Percentiles rank a stretch among this genome's conserved stretches.
Conservation (phyloP, 2,113 vertebrate genomes). For the Bos javanicus region DNA sequence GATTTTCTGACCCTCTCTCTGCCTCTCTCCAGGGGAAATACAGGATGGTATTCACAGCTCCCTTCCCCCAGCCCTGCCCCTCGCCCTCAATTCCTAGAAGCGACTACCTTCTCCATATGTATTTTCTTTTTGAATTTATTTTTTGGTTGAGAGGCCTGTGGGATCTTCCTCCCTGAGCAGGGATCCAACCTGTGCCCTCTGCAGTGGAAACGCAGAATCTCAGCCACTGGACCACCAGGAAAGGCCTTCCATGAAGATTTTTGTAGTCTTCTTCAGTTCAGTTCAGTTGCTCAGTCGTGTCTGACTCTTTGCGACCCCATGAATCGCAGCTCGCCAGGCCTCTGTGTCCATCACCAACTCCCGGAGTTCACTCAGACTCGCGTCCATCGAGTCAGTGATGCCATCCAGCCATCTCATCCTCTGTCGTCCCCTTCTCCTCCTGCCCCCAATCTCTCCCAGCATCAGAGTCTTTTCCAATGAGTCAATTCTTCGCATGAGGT, state of each 20-base stretch:
- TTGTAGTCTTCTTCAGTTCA: background rate
- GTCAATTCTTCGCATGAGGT: too few species aligned
- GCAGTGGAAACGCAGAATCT: background rate
- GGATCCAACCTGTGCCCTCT: background rate
- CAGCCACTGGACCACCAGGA: background rate
- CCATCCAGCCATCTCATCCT: too few species aligned
- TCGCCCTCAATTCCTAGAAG: background rate
- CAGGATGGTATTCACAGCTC: accelerated
- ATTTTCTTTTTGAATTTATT: background rate
- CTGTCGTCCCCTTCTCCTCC: too few species aligned
- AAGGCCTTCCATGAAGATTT: background rate
- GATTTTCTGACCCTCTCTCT: background rate
- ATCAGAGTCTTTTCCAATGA: too few species aligned
- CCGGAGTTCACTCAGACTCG: too few species aligned
- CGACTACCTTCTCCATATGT: accelerated
- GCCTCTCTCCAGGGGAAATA: background rate
- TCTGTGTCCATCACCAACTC: too few species aligned
- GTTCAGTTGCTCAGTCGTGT: too few species aligned
- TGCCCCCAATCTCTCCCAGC: too few species aligned
- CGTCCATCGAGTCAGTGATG: too few species aligned
- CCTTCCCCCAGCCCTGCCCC: background rate
- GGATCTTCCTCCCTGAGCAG: background rate
- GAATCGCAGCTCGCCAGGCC: too few species aligned
- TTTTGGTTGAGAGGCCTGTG: background rate
- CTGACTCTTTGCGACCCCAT: too few species aligned